phyloP scores from a whole-genome alignment of 92 coral and sea anemone genomes.

The Nematostella vectensis region DNA sequence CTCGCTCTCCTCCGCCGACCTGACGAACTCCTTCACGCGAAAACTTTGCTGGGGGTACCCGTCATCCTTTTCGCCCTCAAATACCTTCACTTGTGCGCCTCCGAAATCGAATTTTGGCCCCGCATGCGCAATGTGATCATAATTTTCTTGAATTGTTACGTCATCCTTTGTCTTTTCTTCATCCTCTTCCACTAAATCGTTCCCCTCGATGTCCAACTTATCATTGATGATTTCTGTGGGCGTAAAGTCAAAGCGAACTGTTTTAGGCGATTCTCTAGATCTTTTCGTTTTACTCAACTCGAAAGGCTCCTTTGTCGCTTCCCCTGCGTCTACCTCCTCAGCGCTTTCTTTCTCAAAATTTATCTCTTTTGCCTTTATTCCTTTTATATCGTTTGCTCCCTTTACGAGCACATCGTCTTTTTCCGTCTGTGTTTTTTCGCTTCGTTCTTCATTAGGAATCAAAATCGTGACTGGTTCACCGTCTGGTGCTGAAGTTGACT shows the following conservation, averaged over 20 bases:
- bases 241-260: not conserved
- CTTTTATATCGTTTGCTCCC: not conserved
- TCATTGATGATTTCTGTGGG: not conserved
- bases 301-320: not conserved
- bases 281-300: not conserved
- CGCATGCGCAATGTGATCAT: no score
- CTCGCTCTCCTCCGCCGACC: conserved; percentile 4
- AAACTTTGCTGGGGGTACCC: not conserved
- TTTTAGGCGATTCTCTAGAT: not conserved
- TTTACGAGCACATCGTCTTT: not conserved
- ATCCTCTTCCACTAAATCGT: not conserved
- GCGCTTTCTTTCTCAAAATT: not conserved
- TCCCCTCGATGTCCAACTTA: not conserved
- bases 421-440: not conserved
- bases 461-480: conserved; percentile 12
- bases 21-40: conserved; percentile 3
- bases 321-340: not conserved
- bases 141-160: not conserved
- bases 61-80: no score
- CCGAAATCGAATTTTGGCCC: no score
- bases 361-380: not conserved
- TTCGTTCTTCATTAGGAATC: conserved; percentile 7
- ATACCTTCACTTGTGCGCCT: no score
- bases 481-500: no score
- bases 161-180: not conserved